Conservation (phyloP, 2,113 vertebrate species). For the Cryptomyrus ogoouensis region DNA sequence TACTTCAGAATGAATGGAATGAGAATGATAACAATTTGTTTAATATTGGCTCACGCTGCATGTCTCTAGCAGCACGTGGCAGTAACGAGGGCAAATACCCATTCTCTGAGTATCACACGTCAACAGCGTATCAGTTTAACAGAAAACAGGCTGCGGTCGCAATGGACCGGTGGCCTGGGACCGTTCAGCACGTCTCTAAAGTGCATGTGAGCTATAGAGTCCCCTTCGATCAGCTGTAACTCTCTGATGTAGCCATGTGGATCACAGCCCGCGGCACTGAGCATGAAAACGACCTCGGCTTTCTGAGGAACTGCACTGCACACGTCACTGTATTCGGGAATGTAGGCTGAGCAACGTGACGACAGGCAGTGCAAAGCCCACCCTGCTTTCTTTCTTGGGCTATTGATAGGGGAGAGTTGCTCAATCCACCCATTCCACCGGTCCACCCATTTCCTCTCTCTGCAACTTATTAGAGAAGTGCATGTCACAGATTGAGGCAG, state of each 20-base stretch:
- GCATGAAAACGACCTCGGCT: background rate
- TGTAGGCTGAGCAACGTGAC: background rate
- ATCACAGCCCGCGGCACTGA: background rate
- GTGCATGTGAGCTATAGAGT: background rate
- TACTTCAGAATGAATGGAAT: background rate
- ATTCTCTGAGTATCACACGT: background rate
- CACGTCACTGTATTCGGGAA: background rate
- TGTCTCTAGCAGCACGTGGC: background rate
- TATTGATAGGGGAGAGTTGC: slow-evolving; percentile 53
- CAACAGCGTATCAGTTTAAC: background rate
- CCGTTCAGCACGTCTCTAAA: background rate
- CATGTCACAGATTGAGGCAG: slow-evolving; percentile 56
- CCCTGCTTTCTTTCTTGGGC: background rate
- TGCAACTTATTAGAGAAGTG: slow-evolving; percentile 48
- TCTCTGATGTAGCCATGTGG: background rate
- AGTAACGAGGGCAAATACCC: background rate
- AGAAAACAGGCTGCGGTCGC: background rate
- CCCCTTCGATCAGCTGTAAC: background rate
- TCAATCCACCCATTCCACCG: slow-evolving; percentile 67
- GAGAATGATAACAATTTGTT: background rate
- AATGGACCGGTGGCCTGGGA: no score
- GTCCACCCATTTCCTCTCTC: slow-evolving; percentile 70
- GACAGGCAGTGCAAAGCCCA: background rate
- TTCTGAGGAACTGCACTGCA: background rate
- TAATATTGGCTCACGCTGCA: background rate